Evolutionary conservation across 2,888 invertebrate species (phyloP), one percentile per base, ranked within the genome.

Genomic region (Drosophila atripex): DNA sequence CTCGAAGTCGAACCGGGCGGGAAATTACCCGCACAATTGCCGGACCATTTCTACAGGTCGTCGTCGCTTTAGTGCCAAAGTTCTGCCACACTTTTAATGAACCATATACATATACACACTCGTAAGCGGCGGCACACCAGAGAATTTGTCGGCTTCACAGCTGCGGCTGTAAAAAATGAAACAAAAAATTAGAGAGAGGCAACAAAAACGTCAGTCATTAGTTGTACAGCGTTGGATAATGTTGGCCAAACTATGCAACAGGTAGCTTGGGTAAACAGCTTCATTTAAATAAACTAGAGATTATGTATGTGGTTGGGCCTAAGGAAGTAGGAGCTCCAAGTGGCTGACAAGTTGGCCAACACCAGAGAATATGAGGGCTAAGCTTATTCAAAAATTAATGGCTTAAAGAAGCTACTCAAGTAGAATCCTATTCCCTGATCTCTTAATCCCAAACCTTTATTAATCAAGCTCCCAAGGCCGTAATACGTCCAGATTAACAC

Each of bases 31-130:
- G 87, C 87, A 80, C 78, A 78, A 80, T 73, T 78, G 66, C 63
- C 54, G 16, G 25, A 38, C 14, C 56, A 65, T 66, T 57, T 53
- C 72, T 53, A 63, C 72, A 61, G 69, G 72, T 78, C 66, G 70
- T 50, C 53, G 59, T 28, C 16, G 25, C 30, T 14, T 43, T 28
- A 23, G 57, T 76, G 79, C 73, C 66, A 77, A 73, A 73, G 77
- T 82, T 85, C 79, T 86, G 83, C 79, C 79, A 82, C 86, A 77
- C 86, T 86, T 86, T 86, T 83, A 77, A 80, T 86, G 73, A 71
- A 72, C 60, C 71, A 70, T 73, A 52, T 65, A 65, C 18, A 14
- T 68, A 70, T 73, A 52, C 63, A 65, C 18, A 14, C 39, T 41
- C 52, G 60, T 58, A 47, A 45, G 28, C 25, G 25, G 47, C 14